Evolutionary conservation across 2,113 vertebrate genomes (phyloP).

Genomic region (Hymenochirus boettgeri): DNA sequence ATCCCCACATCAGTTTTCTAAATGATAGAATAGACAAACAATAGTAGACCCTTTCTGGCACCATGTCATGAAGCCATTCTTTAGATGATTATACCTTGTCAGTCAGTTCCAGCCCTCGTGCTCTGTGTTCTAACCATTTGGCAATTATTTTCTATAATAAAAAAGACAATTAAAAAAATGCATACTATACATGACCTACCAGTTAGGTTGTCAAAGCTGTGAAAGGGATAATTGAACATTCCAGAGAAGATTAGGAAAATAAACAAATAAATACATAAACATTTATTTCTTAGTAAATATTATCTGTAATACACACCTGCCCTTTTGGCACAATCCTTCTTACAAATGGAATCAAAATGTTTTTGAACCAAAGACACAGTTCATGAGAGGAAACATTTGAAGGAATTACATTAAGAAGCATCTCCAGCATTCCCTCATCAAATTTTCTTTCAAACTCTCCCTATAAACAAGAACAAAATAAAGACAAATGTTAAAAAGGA

Average conservation of each 20-base stretch:
- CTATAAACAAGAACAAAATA: constrained; percentile 55
- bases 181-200: no score
- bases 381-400: constrained; percentile 66
- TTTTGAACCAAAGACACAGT: constrained; percentile 82
- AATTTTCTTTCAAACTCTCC: constrained; percentile 77
- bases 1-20: no score
- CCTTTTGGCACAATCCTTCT: constrained; percentile 72
- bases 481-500: background rate
- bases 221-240: no score
- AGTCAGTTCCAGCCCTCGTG: constrained; percentile 85
- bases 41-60: no score
- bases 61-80: no score
- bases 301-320: constrained; percentile 63
- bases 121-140: constrained; percentile 85
- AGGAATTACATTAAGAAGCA: constrained; percentile 72
- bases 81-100: no score
- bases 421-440: constrained; percentile 69
- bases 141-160: constrained; percentile 75
- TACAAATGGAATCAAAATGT: constrained; percentile 81
- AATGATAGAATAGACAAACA: no score
- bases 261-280: background rate
- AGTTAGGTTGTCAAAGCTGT: no score
- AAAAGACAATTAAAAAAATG: background rate
- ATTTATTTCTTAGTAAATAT: background rate
- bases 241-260: no score